Conservation (phyloP, 2,888 invertebrate genomes). For the Tortrix viridana region DNA sequence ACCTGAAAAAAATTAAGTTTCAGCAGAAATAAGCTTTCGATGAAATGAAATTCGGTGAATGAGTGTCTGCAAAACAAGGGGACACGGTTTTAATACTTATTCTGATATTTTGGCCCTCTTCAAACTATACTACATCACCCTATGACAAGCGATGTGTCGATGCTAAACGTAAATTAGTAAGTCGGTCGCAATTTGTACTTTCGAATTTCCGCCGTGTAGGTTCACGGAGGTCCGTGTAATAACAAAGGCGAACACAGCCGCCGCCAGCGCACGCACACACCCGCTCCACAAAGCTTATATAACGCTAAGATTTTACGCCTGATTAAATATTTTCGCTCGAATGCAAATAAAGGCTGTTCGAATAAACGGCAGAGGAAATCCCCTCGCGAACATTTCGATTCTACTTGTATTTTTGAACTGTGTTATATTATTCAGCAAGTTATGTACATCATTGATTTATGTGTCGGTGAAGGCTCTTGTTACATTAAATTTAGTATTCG, state of each 20-base stretch:
- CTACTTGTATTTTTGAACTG: slow-evolving; percentile 45
- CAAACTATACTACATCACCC: too few relatives aligned
- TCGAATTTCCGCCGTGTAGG: background rate
- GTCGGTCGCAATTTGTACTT: too few relatives aligned
- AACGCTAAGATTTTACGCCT: slow-evolving; percentile 79
- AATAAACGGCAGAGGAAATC: slow-evolving; percentile 49
- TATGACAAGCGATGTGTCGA: too few relatives aligned
- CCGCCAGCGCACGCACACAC: slow-evolving; percentile 48
- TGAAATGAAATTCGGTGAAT: too few relatives aligned
- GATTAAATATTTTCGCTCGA: slow-evolving; percentile 83
- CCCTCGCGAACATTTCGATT: slow-evolving; percentile 59
- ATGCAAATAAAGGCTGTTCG: slow-evolving; percentile 75
- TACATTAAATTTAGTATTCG: too few relatives aligned
- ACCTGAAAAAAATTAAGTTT: too few relatives aligned
- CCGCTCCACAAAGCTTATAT: slow-evolving; percentile 69
- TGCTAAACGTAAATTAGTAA: too few relatives aligned
- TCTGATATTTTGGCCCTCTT: too few relatives aligned
- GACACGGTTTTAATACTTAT: too few relatives aligned
- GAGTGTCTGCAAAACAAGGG: too few relatives aligned
- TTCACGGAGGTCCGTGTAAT: background rate
- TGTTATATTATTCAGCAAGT: slow-evolving; percentile 24
- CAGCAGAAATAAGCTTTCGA: too few relatives aligned
- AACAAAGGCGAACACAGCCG: slow-evolving; percentile 3
- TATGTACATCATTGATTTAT: slow-evolving; percentile 15
- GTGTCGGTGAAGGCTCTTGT: background rate